Evolutionary conservation across 2,888 invertebrate species (phyloP), one percentile per base, ranked within the genome.

Genomic region (Anthrax anthrax): DNA sequence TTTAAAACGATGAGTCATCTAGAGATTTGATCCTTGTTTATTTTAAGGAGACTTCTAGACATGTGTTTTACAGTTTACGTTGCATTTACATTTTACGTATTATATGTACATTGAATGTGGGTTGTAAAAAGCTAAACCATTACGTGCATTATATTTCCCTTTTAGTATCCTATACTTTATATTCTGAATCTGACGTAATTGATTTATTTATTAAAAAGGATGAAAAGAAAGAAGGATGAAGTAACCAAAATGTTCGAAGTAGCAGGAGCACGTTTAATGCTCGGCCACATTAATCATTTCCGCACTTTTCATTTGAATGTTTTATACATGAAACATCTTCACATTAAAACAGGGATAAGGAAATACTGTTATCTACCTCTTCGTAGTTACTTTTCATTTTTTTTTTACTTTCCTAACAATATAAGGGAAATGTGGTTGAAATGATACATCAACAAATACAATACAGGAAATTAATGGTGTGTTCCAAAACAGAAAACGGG

Each of bases 261-360:
- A 36, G 17, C 23, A 46, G 29, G 18, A 40, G 37, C 37, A 41
- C 37, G 42, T 37, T 46, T 46, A 46, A 46, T 37, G 42, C 37
- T 23, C 41, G 40, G n/a, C 41, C 37, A 29, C 41, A 46, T 46
- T 37, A 41, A 46, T 46, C 41, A 41, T 46, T 46, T 46, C 41
- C 18, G 23, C 41, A 37, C 45, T 40, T 45, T 44, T 23, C 37
- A 34, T 43, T 43, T 18, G 27, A 8, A 12, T 4, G 3, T 12
- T 12, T 12, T 32, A 12, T 9, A 5, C 13, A 32, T 32, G 29
- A 32, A 32, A 32, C 12, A 32, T 32, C 29, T 32, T 32, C 12
- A 32, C 13, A 32, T 32, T 32, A 32, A 32, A 32, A 9, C 29
- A 32, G 12, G 29, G 13, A 12, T 32, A 32, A 32, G 12, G 29